phyloP scores from a whole-genome alignment of 2,113 vertebrate genomes.

The Pungitius pungitius region DNA sequence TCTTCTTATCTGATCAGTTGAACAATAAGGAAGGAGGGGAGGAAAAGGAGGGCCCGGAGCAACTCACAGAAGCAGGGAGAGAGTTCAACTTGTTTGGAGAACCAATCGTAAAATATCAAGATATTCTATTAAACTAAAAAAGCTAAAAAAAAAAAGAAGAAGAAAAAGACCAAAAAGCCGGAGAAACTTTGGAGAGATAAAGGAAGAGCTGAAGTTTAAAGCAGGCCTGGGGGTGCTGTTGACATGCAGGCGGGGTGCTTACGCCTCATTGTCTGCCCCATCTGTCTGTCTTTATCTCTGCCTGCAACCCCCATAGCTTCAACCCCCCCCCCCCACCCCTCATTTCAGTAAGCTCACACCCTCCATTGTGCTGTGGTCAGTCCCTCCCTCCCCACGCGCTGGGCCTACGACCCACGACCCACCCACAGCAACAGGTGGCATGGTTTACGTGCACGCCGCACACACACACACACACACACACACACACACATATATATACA shows the following conservation, averaged over 20 bases:
- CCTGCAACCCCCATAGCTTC: slow-evolving; percentile 33
- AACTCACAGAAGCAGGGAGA: slow-evolving; percentile 14
- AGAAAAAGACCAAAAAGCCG: background rate
- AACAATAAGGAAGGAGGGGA: slow-evolving; percentile 29
- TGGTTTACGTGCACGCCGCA: slow-evolving; percentile 58
- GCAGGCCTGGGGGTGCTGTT: slow-evolving; percentile 50
- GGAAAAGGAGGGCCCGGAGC: slow-evolving; percentile 8
- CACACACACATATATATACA: too few relatives aligned
- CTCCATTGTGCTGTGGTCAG: slow-evolving; percentile 62
- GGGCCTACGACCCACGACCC: too few relatives aligned
- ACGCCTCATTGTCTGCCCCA: slow-evolving; percentile 71
- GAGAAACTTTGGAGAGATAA: slow-evolving; percentile 33
- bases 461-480: slow-evolving; percentile 37
- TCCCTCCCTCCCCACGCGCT: slow-evolving; percentile 48
- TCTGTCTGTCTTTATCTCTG: slow-evolving; percentile 73
- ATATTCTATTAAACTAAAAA: background rate
- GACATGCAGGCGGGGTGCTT: slow-evolving; percentile 66
- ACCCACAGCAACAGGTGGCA: slow-evolving; percentile 75
- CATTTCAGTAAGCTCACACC: slow-evolving; percentile 40
- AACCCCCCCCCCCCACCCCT: slow-evolving; percentile 1
- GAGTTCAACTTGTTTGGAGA: slow-evolving; percentile 20
- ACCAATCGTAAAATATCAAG: background rate
- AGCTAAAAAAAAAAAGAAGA: too few relatives aligned
- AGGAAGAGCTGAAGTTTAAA: slow-evolving; percentile 31
- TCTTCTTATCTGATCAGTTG: slow-evolving; percentile 25